Evolutionary conservation across 1,140 invertebrate species (phyloP), one percentile per base, ranked within the genome.

Genomic region (Halictus rubicundus): DNA sequence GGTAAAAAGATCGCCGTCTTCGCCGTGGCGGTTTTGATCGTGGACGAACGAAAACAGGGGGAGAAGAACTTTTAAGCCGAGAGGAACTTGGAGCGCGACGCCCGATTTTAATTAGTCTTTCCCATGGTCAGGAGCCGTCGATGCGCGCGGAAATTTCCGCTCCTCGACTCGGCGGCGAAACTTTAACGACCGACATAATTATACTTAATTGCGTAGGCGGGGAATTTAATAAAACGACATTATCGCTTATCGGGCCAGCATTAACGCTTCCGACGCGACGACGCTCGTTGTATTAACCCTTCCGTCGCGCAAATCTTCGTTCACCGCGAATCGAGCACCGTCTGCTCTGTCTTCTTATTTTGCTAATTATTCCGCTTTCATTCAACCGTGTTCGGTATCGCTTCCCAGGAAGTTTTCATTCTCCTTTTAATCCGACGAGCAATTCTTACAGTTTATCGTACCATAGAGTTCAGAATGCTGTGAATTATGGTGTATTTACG

Each of bases 31-130:
- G 10, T 46, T 14, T 10, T 3, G 10, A 2, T 46, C 10, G 42
- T 46, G 14, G 42, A 46, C 42, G 42, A 12, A 46, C 42, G 42
- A 46, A 72, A 78, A 52, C 49, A 49, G 76, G 39, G 46, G 16
- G 46, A 16, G 49, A 16, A 7, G 14, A 63, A 69, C 57, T 59
- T 84, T 59, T 69, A 61, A 74, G 65, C 49, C 63, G 66, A 3
- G 16, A 37, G 23, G 75, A 80, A 69, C 37, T 84, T 80, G 39
- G 64, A 54, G 72, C 49, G 49, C 60, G 78, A 76, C 63, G 72
- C 57, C 57, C 23, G 83, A 68, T 85, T 84, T 85, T 85, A 85
- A 86, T 86, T 85, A 85, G 82, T 27, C 74, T 59, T 84, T 68
- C 52, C 65, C 72, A 27, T 54, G 64, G 66, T 76, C 78, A 76